phyloP scores from a whole-genome alignment of 2,888 invertebrate genomes.

The Cephus nigrinus region DNA sequence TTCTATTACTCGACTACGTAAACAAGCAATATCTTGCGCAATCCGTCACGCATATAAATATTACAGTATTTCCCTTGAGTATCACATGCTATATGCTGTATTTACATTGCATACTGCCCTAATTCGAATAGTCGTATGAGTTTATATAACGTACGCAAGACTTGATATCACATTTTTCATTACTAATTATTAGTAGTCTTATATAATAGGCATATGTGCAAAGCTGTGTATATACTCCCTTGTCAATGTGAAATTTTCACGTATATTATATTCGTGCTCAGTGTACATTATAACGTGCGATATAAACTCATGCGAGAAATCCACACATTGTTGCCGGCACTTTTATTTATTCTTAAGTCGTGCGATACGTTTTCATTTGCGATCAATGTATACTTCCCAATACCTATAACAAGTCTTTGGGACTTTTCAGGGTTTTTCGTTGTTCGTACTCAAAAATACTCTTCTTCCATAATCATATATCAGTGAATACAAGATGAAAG shows the following conservation, averaged over 20 bases:
- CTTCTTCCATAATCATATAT: neutral
- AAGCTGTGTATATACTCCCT: neutral
- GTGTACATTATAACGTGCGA: neutral
- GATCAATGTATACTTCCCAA: neutral
- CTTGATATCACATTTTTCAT: neutral
- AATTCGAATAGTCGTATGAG: neutral
- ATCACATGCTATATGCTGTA: neutral
- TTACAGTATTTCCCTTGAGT: neutral
- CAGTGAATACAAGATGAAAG: neutral
- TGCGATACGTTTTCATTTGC: neutral
- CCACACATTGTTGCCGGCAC: neutral
- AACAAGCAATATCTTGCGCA: neutral
- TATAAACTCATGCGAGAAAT: neutral
- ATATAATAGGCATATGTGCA: neutral
- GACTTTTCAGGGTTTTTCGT: neutral
- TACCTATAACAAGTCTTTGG: neutral
- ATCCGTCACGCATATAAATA: neutral
- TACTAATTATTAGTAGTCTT: neutral
- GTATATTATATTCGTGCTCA: neutral
- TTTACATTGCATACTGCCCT: neutral
- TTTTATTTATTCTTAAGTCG: neutral
- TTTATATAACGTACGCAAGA: neutral
- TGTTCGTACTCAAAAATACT: neutral
- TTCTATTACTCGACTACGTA: slow-evolving; percentile 18
- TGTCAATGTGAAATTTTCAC: neutral